Evolutionary conservation across 2,797 vertebrate species (phyloP).

Genomic region (Tympanoctomys barrerae): DNA sequence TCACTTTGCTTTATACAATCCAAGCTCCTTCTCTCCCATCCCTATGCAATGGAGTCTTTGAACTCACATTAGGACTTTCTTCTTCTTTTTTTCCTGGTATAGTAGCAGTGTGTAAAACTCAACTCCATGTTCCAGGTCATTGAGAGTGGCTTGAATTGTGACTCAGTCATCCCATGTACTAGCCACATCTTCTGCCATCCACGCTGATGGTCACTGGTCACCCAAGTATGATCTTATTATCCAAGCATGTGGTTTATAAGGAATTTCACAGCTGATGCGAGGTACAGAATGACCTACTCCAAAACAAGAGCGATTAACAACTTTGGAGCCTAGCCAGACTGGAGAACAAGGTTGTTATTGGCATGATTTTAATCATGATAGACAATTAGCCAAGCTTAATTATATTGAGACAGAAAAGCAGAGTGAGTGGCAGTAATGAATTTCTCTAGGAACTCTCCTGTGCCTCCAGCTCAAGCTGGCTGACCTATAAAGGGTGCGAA

Average conservation of each 20-base stretch:
- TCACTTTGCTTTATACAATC: not conserved
- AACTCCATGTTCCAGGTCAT: constrained; percentile 5
- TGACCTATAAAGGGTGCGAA: constrained; percentile 89
- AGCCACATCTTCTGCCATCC: constrained; percentile 54
- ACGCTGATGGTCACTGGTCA: constrained; percentile 58
- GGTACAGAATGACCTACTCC: constrained; percentile 84
- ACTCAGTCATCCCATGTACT: not conserved
- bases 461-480: constrained; percentile 86
- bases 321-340: constrained; percentile 86
- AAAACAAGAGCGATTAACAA: constrained; percentile 86
- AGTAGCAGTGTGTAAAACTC: not conserved
- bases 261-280: constrained; percentile 82
- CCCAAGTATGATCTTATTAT: constrained; percentile 79
- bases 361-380: constrained; percentile 90
- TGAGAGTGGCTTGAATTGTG: not conserved
- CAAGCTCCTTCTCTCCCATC: not conserved
- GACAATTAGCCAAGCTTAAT: constrained; percentile 91
- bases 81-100: not conserved
- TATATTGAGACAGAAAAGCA: constrained; percentile 88
- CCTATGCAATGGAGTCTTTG: not conserved
- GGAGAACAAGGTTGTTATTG: constrained; percentile 90
- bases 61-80: not conserved
- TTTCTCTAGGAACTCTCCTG: constrained; percentile 87
- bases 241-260: constrained; percentile 75
- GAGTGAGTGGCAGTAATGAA: constrained; percentile 89